A percentile compares a stretch with the other conserved stretches of the same genome.
These are phyloP conservation scores for Pitangus sulphuratus DNA, from an alignment of 2,797 vertebrate genomes.

Conservation along the genomic window DNA sequence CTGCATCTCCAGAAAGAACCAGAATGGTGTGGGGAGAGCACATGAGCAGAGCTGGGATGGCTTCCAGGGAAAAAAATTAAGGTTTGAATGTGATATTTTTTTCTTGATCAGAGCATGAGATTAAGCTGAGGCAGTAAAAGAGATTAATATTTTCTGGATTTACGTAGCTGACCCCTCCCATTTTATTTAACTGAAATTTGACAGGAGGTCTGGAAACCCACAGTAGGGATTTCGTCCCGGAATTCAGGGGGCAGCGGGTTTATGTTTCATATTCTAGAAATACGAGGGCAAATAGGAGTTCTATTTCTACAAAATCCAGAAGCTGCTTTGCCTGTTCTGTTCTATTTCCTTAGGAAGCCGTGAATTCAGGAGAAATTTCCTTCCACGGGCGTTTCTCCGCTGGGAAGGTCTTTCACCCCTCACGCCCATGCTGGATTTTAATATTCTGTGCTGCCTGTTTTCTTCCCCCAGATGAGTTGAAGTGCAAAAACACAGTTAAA, in stretches of 20 bases:
- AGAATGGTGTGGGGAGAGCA: background rate
- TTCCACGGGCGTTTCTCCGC: background rate
- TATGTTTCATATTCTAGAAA: background rate
- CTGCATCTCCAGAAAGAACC: background rate
- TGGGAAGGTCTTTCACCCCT: background rate
- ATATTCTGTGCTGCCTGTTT: background rate
- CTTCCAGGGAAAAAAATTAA: background rate
- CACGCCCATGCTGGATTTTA: background rate
- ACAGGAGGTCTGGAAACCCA: background rate
- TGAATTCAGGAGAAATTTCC: background rate
- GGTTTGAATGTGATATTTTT: background rate
- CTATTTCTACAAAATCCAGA: background rate
- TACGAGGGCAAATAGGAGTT: background rate
- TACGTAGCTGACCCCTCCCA: background rate
- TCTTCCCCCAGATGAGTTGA: background rate
- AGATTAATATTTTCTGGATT: background rate
- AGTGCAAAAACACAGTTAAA: constrained; percentile 7
- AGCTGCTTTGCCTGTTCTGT: background rate
- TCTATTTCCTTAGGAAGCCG: background rate
- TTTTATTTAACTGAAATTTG: background rate
- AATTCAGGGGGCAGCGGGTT: background rate
- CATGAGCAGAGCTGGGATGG: background rate
- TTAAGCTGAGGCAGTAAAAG: background rate
- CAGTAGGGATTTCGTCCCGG: background rate
- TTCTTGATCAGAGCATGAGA: background rate